Evolutionary conservation across 1,140 invertebrate species (phyloP), one percentile per base, ranked within the genome.

Genomic region (Globodera rostochiensis): DNA sequence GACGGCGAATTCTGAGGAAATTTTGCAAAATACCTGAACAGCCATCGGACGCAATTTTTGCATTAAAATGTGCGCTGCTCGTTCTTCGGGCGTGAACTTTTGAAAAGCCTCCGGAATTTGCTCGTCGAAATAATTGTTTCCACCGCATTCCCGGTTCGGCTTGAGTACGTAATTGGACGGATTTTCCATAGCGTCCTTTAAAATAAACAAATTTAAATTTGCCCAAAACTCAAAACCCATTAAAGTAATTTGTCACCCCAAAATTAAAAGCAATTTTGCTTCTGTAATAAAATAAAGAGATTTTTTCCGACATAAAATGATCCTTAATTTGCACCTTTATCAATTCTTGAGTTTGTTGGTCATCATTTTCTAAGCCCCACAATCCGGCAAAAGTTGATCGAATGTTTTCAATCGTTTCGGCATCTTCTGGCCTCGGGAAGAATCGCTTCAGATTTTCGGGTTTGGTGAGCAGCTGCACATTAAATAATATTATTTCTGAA

Each of bases 41-140:
- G 85, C 73, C 25, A 88, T 64, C 1, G 87, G 88, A 47, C 15
- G 36, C 21, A 84, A 78, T 83, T 76, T 81, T 73, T 98, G 95
- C 97, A 98, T 98, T 6, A 98, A 91, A 88, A 98, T 98, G 92
- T 95, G 98, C 3, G 93, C 94, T 36, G 93, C 93, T 69, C 95
- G 92, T 89, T 97, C 94, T 75, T 91, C 86, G 86, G 93, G 88
- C 82, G 92, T 92, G 87, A 95, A 93, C 49, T 91, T 90, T 81
- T 92, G 85, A 25, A 98, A 91, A 9, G 92, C 92, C 36, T 92
- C 91, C 71, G 82, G 74, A 69, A 98, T 93, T 66, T 97, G 93
- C 2, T 93, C 91, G 2, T 94, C 95, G 91, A 97, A 99, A 73
- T 96, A 90, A 90, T 99, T 98, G 91, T 98, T 95, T 6, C 91